These are phyloP conservation scores for Forbesichthys papilliferus DNA, from an alignment of 2,113 vertebrate species.

Conservation along the genomic window DNA sequence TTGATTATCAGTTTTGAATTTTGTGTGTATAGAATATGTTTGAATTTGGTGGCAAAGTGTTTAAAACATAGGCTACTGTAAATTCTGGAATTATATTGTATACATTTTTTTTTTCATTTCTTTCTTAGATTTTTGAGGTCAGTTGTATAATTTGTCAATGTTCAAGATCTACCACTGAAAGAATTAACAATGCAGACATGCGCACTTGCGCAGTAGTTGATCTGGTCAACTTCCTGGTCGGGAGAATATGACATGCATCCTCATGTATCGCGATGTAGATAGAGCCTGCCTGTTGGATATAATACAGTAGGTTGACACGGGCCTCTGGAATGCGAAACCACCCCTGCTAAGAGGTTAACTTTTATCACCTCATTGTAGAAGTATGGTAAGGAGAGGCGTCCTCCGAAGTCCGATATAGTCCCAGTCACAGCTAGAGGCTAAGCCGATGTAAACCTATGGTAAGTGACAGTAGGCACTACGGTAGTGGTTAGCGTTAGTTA, in stretches of 20 bases:
- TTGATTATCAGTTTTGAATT: too few species aligned
- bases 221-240: slow-evolving; percentile 63
- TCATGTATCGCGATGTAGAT: slow-evolving; percentile 37
- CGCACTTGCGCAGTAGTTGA: slow-evolving; percentile 23
- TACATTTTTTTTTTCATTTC: too few species aligned
- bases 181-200: slow-evolving; percentile 21
- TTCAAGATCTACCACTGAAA: too few species aligned
- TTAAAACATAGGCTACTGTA: too few species aligned
- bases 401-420: slow-evolving; percentile 10
- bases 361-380: neutral
- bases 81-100: too few species aligned
- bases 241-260: slow-evolving; percentile 53
- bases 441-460: slow-evolving; percentile 41
- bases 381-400: neutral
- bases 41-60: too few species aligned
- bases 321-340: slow-evolving; percentile 69
- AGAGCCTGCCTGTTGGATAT: neutral
- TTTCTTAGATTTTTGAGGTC: too few species aligned
- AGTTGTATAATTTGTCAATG: too few species aligned
- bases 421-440: slow-evolving; percentile 28
- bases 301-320: slow-evolving; percentile 44
- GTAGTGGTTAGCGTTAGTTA: slow-evolving; percentile 18
- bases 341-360: slow-evolving; percentile 38
- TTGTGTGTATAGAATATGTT: too few species aligned
- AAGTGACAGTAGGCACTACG: slow-evolving; percentile 31